A percentile compares a stretch with the other conserved stretches of the same genome.
These are phyloP conservation scores for Agrilus cyanescens DNA, from an alignment of 2,888 invertebrate genomes.

Conservation along the genomic window DNA sequence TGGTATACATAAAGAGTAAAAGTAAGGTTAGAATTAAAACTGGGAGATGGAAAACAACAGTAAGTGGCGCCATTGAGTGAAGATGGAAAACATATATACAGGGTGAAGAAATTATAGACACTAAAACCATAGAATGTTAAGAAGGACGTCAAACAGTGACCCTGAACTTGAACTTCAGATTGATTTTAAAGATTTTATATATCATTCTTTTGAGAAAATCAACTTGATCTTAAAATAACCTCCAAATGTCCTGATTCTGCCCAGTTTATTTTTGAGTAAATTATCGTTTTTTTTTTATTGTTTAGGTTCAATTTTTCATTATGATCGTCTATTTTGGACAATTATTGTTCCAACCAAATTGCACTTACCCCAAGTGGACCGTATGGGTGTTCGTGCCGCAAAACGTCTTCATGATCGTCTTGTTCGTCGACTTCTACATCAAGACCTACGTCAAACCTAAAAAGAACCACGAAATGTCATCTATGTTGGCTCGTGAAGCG, in stretches of 20 bases:
- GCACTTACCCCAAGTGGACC: conserved; percentile 46
- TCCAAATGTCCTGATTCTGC: neutral
- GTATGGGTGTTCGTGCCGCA: conserved; percentile 48
- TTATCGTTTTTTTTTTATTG: conserved; percentile 16
- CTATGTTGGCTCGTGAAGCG: neutral
- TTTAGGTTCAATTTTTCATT: conserved; percentile 51
- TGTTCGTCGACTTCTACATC: conserved; percentile 58
- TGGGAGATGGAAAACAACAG: too few relatives aligned
- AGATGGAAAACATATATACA: too few relatives aligned
- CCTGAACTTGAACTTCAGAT: too few relatives aligned
- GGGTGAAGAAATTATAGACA: too few relatives aligned
- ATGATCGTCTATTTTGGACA: conserved; percentile 43
- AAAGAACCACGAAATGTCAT: conserved; percentile 2
- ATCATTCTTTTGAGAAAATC: too few relatives aligned
- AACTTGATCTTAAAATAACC: too few relatives aligned
- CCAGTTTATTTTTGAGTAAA: conserved; percentile 1
- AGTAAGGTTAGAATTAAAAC: too few relatives aligned
- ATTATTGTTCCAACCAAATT: conserved; percentile 40
- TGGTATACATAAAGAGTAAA: too few relatives aligned
- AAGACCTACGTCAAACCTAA: conserved; percentile 42
- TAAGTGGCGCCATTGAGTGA: too few relatives aligned
- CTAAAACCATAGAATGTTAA: too few relatives aligned
- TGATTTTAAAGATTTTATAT: too few relatives aligned
- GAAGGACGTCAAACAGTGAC: too few relatives aligned
- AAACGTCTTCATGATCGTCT: conserved; percentile 50